A percentile compares a stretch with the other conserved stretches of the same genome.
These are phyloP conservation scores for Drosophila tristis DNA, from an alignment of 1,140 invertebrate species.

Conservation along the genomic window DNA sequence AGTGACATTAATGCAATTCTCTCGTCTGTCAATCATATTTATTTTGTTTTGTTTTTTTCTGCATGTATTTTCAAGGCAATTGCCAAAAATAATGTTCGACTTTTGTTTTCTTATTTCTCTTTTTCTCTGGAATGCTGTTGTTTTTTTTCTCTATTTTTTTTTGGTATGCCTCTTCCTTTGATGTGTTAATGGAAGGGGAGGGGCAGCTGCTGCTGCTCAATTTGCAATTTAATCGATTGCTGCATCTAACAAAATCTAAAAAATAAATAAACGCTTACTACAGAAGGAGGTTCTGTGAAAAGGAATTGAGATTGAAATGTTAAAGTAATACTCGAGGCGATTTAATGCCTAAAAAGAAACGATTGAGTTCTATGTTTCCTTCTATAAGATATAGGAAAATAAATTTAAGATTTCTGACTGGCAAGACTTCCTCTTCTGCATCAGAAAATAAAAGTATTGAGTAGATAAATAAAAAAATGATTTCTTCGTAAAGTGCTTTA, in stretches of 20 bases:
- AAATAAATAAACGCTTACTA: slow-evolving; percentile 45
- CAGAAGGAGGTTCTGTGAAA: slow-evolving; percentile 1
- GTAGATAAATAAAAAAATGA: too few relatives aligned
- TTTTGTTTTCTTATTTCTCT: slow-evolving; percentile 34
- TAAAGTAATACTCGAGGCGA: background rate
- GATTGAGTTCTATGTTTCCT: too few relatives aligned
- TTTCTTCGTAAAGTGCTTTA: too few relatives aligned
- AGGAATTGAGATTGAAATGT: background rate
- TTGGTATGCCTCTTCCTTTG: slow-evolving; percentile 43
- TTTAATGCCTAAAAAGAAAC: too few relatives aligned
- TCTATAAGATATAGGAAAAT: too few relatives aligned
- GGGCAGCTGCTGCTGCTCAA: slow-evolving; percentile 17
- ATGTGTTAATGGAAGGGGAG: slow-evolving; percentile 22
- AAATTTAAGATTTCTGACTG: too few relatives aligned
- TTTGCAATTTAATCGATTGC: slow-evolving; percentile 75
- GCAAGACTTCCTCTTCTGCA: too few relatives aligned
- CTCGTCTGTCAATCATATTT: slow-evolving; percentile 70
- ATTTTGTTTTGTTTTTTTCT: too few relatives aligned
- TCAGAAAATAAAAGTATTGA: too few relatives aligned
- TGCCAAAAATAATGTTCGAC: slow-evolving; percentile 51
- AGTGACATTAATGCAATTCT: slow-evolving; percentile 77
- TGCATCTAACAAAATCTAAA: slow-evolving; percentile 49
- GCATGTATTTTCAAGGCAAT: slow-evolving; percentile 41
- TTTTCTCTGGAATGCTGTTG: slow-evolving; percentile 7
- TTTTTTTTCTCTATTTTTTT: slow-evolving; percentile 36